Percentiles rank a stretch among this genome's conserved stretches.
These are phyloP conservation scores for Anoplius nigerrimus DNA, from an alignment of 2,888 invertebrate species.

Conservation along the genomic window DNA sequence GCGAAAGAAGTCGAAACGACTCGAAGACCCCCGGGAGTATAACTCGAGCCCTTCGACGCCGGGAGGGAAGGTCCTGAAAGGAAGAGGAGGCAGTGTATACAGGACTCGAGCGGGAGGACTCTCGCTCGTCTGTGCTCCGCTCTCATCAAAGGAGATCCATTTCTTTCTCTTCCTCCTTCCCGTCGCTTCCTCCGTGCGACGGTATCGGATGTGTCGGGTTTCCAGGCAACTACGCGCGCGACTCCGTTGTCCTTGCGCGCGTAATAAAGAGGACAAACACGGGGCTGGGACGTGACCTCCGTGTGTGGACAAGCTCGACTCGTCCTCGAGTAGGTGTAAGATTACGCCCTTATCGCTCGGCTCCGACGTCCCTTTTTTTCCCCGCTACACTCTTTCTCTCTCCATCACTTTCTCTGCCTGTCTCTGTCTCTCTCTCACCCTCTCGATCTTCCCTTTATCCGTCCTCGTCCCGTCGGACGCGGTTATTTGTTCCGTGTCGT, in stretches of 20 bases:
- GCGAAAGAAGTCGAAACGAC: constrained; percentile 42
- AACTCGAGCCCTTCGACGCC: constrained; percentile 44
- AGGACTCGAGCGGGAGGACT: constrained; percentile 34
- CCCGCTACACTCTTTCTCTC: neutral
- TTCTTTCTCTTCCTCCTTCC: constrained; percentile 39
- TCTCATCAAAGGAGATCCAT: constrained; percentile 57
- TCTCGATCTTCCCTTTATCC: neutral
- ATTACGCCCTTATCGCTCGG: constrained; percentile 68
- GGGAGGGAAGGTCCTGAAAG: constrained; percentile 39
- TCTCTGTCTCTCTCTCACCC: neutral
- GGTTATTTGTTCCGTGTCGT: constrained; percentile 67
- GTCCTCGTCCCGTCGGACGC: constrained; percentile 15
- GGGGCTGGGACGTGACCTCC: constrained; percentile 60
- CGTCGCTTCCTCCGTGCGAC: constrained; percentile 17
- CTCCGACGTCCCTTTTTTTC: constrained; percentile 15
- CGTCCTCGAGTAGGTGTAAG: constrained; percentile 63
- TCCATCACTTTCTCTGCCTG: neutral
- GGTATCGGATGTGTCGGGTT: constrained; percentile 52
- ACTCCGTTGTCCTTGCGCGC: constrained; percentile 25
- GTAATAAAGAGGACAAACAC: constrained; percentile 69
- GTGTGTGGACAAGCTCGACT: constrained; percentile 37
- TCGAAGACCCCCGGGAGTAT: constrained; percentile 43
- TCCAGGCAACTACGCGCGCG: constrained; percentile 50
- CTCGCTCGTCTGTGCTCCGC: constrained; percentile 45
- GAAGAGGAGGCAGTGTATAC: constrained; percentile 14